A percentile compares a stretch with the other conserved stretches of the same genome.
Conservation (phyloP, 2,888 invertebrate genomes). For the Monochamus alternatus region DNA sequence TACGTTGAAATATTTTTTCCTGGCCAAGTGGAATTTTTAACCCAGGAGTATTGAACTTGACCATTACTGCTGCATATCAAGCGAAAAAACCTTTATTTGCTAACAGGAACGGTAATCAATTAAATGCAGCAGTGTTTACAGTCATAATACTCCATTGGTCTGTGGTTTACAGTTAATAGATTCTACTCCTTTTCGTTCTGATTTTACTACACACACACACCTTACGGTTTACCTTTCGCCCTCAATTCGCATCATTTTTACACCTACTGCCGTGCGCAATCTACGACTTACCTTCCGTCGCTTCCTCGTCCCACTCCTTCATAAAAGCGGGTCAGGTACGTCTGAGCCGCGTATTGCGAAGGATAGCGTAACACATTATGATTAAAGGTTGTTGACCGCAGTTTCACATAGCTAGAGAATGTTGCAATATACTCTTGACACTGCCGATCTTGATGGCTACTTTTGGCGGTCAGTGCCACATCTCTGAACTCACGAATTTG, state of each 20-base stretch:
- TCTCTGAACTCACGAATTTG: slow-evolving; percentile 50
- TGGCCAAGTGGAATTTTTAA: background rate
- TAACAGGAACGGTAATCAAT: slow-evolving; percentile 3
- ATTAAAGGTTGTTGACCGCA: slow-evolving; percentile 66
- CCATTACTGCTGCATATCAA: background rate
- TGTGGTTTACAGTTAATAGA: slow-evolving; percentile 48
- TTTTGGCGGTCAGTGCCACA: slow-evolving; percentile 61
- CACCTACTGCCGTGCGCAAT: slow-evolving; percentile 65
- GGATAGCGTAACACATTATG: slow-evolving; percentile 71
- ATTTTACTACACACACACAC: slow-evolving; percentile 63
- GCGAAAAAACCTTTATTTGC: slow-evolving; percentile 1
- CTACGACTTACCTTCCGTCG: slow-evolving; percentile 55
- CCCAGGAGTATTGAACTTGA: background rate
- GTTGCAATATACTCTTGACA: slow-evolving; percentile 58
- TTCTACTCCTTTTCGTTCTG: slow-evolving; percentile 62
- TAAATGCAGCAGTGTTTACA: slow-evolving; percentile 5
- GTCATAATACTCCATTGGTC: slow-evolving; percentile 15
- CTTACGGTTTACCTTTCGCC: slow-evolving; percentile 71
- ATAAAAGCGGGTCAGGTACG: slow-evolving; percentile 38
- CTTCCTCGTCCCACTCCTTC: slow-evolving; percentile 41
- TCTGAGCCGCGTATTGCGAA: slow-evolving; percentile 56
- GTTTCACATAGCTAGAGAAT: slow-evolving; percentile 59
- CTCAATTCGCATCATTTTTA: slow-evolving; percentile 70
- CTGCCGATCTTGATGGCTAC: slow-evolving; percentile 55
- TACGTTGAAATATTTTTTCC: background rate